A percentile compares a stretch with the other conserved stretches of the same genome.
These are phyloP conservation scores for Oreochromis mossambicus DNA, from an alignment of 2,797 vertebrate genomes.

Conservation along the genomic window DNA sequence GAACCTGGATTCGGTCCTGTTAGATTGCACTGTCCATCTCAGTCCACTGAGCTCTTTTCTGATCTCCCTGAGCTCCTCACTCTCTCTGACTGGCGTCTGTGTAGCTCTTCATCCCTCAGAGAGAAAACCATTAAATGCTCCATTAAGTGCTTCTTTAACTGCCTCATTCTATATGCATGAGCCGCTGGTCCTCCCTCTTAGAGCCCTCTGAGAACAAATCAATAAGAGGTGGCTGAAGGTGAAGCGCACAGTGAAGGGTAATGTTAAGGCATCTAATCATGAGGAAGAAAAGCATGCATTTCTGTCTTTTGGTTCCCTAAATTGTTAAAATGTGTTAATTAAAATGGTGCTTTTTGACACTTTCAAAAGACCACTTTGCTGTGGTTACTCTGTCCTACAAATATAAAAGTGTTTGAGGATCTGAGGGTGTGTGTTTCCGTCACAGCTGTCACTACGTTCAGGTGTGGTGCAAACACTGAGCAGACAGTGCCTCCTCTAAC, in stretches of 20 bases:
- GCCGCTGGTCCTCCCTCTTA: neutral
- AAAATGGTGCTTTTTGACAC: neutral
- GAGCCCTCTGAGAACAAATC: neutral
- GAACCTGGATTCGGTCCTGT: neutral
- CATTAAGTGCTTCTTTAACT: slow-evolving; percentile 22
- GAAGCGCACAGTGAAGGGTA: neutral
- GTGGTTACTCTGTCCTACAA: neutral
- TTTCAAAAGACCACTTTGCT: neutral
- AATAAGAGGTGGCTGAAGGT: neutral
- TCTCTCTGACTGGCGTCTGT: neutral
- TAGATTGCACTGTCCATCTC: neutral
- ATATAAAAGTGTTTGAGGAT: neutral
- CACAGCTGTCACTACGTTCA: slow-evolving; percentile 34
- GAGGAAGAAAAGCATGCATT: neutral
- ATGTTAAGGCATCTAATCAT: neutral
- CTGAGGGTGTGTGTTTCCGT: neutral
- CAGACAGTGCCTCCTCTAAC: slow-evolving; percentile 34
- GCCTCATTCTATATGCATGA: slow-evolving; percentile 30
- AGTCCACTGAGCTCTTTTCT: neutral
- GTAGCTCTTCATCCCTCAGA: neutral
- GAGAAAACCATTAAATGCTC: slow-evolving; percentile 16
- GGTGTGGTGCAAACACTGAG: slow-evolving; percentile 43
- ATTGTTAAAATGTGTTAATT: neutral
- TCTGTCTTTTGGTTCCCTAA: neutral
- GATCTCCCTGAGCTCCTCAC: neutral